These are phyloP conservation scores for Chaetorhynchus papuensis DNA, from an alignment of 2,113 vertebrate genomes.

Conservation along the genomic window DNA sequence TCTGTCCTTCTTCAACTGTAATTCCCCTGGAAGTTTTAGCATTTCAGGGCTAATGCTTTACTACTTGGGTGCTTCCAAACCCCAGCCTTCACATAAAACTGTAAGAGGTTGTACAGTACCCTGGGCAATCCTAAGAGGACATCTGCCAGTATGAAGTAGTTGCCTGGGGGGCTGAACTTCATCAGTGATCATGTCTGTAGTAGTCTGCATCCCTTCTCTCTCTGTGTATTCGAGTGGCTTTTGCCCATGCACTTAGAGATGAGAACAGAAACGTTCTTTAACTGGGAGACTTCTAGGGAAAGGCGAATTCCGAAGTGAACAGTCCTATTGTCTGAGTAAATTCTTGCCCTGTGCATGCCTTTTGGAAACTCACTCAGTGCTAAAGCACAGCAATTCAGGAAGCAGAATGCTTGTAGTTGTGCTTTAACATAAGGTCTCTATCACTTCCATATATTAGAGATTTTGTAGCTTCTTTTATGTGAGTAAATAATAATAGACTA, in stretches of 20 bases:
- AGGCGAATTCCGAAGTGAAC: not conserved
- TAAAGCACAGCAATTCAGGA: not conserved
- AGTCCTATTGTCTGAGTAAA: not conserved
- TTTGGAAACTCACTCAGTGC: not conserved
- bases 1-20: conserved; percentile 23
- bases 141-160: not conserved
- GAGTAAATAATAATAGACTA: not conserved
- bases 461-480: not conserved
- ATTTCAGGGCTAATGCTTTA: conserved; percentile 2
- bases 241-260: not conserved
- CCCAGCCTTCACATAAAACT: not conserved
- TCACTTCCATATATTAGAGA: not conserved
- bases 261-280: not conserved
- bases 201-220: not conserved
- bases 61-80: not conserved
- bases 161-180: not conserved
- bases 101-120: not conserved
- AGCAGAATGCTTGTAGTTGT: not conserved
- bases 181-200: not conserved
- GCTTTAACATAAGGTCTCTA: not conserved
- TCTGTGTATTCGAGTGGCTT: not conserved
- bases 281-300: not conserved
- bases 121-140: not conserved
- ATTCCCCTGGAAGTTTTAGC: not conserved
- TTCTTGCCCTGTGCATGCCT: not conserved